Conservation (phyloP, 2,888 invertebrate genomes). For the Mesorhabditis spiculigera region DNA sequence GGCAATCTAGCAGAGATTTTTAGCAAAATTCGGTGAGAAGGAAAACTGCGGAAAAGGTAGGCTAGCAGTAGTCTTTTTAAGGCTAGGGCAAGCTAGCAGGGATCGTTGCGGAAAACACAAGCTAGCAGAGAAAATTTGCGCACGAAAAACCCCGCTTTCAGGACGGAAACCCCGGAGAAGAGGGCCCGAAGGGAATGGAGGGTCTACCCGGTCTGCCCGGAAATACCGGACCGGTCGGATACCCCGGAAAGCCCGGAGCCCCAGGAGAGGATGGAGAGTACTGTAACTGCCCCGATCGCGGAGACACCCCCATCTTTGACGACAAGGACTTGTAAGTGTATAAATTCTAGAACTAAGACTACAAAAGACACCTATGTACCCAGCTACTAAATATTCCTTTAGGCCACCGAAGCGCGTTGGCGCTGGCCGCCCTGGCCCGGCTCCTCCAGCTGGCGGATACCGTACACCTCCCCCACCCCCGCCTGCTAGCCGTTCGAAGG, state of each 20-base stretch:
- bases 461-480: constrained; percentile 3
- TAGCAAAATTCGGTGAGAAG: too few relatives aligned
- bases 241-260: constrained; percentile 27
- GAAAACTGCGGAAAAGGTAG: too few relatives aligned
- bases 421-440: neutral
- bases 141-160: neutral
- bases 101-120: too few relatives aligned
- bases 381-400: neutral
- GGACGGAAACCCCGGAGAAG: constrained; percentile 22
- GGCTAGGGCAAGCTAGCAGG: too few relatives aligned
- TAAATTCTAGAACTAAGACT: neutral
- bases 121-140: too few relatives aligned
- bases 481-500: neutral
- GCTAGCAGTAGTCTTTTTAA: too few relatives aligned
- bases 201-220: constrained; percentile 35
- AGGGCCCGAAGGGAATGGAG: constrained; percentile 26
- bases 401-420: neutral
- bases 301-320: constrained; percentile 2
- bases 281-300: constrained; percentile 6
- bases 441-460: neutral
- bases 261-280: constrained; percentile 28
- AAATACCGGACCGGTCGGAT: constrained; percentile 23
- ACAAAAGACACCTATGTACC: neutral
- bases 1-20: too few relatives aligned
- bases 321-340: neutral